Percentiles rank a stretch among this genome's conserved stretches.
These are phyloP conservation scores for Catostylus mosaicus DNA, from an alignment of 30 jellyfish, hydroid and myxozoan species.

Conservation along the genomic window DNA sequence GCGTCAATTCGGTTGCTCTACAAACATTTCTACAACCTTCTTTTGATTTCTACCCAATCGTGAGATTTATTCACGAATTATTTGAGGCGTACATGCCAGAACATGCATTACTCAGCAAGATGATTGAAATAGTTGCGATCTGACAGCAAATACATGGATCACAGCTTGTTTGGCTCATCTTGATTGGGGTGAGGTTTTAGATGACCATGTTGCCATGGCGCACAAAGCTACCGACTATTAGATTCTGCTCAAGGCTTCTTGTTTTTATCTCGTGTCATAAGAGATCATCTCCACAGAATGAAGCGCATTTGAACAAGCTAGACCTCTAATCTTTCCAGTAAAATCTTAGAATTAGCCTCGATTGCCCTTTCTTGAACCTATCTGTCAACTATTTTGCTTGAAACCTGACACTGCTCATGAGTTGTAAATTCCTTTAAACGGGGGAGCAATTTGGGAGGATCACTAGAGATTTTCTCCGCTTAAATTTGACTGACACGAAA, in stretches of 20 bases:
- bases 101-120: background rate
- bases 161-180: constrained; percentile 1
- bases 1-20: background rate
- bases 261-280: constrained; percentile 7
- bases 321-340: constrained; percentile 2
- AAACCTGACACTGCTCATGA: background rate
- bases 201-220: background rate
- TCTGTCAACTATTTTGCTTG: constrained; percentile 3
- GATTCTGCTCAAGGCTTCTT: background rate
- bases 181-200: constrained; percentile 5
- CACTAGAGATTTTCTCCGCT: background rate
- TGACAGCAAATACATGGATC: background rate
- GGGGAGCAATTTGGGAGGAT: constrained; percentile 3
- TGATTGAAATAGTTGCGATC: background rate
- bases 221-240: constrained; percentile 10
- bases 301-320: background rate
- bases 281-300: constrained; percentile 8
- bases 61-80: background rate
- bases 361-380: constrained; percentile 11
- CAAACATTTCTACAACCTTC: background rate
- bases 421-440: constrained; percentile 7
- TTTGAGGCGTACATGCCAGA: background rate
- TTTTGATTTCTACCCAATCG: background rate
- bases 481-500: background rate
- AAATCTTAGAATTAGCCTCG: constrained; percentile 22